Percentiles rank a stretch among this genome's conserved stretches.
Conservation (phyloP, 2,113 vertebrate species). For the Salvelinus alpinus region DNA sequence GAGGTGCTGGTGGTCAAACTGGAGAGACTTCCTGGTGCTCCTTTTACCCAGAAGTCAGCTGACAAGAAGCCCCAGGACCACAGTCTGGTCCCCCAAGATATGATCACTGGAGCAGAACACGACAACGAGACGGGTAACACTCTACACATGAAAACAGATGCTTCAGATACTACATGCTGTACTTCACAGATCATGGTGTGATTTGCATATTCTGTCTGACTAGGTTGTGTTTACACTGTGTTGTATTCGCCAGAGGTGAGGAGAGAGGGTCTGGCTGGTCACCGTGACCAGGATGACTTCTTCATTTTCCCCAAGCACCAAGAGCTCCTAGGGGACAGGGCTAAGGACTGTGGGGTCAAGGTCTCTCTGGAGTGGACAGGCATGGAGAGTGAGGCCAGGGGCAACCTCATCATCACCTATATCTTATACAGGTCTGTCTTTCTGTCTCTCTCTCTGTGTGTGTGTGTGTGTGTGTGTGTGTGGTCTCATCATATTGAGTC, state of each 20-base stretch:
- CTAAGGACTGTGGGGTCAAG: constrained; percentile 78
- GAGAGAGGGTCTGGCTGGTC: constrained; percentile 36
- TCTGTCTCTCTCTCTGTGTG: too few species aligned
- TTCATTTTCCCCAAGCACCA: constrained; percentile 83
- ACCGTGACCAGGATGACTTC: constrained; percentile 81
- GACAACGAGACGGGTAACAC: constrained; percentile 64
- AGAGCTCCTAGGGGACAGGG: constrained; percentile 86
- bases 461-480: too few species aligned
- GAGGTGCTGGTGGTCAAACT: constrained; percentile 90
- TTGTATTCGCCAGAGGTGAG: constrained; percentile 48
- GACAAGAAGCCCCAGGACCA: constrained; percentile 30
- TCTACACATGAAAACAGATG: neutral
- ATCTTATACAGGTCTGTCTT: constrained; percentile 86
- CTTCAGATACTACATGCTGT: too few species aligned
- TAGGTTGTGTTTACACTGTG: neutral
- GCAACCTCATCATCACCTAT: constrained; percentile 69
- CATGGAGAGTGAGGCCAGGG: constrained; percentile 70
- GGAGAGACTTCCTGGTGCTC: constrained; percentile 53
- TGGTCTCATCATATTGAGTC: neutral
- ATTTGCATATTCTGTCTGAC: neutral
- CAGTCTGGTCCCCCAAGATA: neutral
- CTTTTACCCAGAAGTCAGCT: neutral
- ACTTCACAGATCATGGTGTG: neutral
- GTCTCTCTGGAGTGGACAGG: constrained; percentile 82
- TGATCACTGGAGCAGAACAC: constrained; percentile 1